Conservation (phyloP, 2,888 invertebrate genomes). For the Lasioglossum villosulum region DNA sequence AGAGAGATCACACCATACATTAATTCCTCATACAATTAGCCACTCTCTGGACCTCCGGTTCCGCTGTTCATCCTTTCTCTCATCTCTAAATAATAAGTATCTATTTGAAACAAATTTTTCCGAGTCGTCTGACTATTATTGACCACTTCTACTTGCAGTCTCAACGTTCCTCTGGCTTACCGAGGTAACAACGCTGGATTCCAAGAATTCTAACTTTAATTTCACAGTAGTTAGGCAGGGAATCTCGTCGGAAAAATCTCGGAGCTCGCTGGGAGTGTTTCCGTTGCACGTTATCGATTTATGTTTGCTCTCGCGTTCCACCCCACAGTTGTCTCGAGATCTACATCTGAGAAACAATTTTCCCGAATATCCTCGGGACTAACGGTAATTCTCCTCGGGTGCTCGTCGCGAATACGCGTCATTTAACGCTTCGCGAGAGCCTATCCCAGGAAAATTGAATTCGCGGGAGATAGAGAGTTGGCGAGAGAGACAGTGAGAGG, state of each 20-base stretch:
- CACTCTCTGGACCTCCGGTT: too few relatives aligned
- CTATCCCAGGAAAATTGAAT: constrained; percentile 32
- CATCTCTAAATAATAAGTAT: background rate
- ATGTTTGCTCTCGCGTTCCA: background rate
- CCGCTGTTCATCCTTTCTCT: too few relatives aligned
- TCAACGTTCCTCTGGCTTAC: background rate
- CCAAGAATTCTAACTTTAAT: background rate
- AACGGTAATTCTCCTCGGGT: background rate
- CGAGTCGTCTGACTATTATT: background rate
- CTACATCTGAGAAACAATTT: background rate
- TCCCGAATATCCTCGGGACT: background rate
- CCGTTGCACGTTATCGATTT: background rate
- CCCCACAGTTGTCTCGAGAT: background rate
- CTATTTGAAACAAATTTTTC: background rate
- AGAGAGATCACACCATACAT: too few relatives aligned
- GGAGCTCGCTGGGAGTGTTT: background rate
- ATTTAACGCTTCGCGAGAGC: constrained; percentile 26
- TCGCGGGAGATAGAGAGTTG: constrained; percentile 12
- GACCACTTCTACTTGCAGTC: background rate
- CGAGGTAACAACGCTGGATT: background rate
- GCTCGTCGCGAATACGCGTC: background rate
- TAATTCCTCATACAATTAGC: too few relatives aligned
- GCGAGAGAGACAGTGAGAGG: background rate
- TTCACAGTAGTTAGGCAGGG: constrained; percentile 1
- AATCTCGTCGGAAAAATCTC: background rate